These are phyloP conservation scores for Himalopsyche kuldschensis DNA, from an alignment of 2,888 invertebrate species.

Conservation along the genomic window DNA sequence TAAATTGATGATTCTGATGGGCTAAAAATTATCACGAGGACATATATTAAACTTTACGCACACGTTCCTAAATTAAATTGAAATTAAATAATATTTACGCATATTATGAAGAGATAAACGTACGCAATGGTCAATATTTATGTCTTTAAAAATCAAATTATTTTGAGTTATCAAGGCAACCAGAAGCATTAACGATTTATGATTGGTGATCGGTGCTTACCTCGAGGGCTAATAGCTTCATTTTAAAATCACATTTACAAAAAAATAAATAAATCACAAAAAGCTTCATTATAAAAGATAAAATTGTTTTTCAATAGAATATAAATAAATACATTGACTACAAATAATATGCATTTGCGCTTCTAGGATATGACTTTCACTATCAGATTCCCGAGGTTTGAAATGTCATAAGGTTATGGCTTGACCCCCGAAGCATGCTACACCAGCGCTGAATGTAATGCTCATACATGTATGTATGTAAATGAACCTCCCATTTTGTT, in stretches of 20 bases:
- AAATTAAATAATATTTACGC: no score
- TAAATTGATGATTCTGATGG: no score
- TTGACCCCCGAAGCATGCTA: conserved; percentile 24
- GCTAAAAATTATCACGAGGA: no score
- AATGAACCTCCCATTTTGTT: not conserved
- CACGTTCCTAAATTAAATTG: no score
- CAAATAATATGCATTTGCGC: not conserved
- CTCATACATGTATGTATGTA: not conserved
- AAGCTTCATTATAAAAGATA: not conserved
- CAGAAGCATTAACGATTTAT: no score
- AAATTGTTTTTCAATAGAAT: not conserved
- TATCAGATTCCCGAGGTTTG: conserved; percentile 16
- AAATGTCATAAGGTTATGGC: conserved; percentile 35
- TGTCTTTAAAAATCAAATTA: not conserved
- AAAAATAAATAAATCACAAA: not conserved
- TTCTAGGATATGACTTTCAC: conserved; percentile 30
- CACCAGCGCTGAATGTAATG: not conserved
- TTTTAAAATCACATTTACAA: no score
- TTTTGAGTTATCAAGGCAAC: not conserved
- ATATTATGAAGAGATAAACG: no score
- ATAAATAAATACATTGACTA: not conserved
- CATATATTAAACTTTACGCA: no score
- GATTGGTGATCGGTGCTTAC: no score
- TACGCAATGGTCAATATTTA: not conserved
- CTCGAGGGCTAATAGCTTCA: no score